A percentile compares a stretch with the other conserved stretches of the same genome.
Evolutionary conservation across 1,140 invertebrate species (phyloP).

Genomic region (Stegodyphus mimosarum): DNA sequence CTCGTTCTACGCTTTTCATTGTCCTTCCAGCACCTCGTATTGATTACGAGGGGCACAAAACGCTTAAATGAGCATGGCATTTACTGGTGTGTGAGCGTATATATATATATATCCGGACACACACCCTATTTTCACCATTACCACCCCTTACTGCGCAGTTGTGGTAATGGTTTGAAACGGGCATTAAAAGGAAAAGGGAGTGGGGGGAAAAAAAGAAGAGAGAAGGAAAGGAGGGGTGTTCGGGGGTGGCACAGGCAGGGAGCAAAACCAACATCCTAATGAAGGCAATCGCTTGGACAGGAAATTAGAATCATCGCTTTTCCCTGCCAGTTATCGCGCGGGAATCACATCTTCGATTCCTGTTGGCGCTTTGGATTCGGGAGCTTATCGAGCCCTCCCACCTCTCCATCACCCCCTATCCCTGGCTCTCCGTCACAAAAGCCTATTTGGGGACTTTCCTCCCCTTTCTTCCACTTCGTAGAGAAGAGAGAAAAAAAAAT

Average conservation of each 20-base stretch:
- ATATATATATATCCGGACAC: constrained; percentile 4
- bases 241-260: constrained; percentile 1
- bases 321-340: constrained; percentile 19
- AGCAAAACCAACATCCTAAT: constrained; percentile 58
- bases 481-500: constrained; percentile 10
- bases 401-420: constrained; percentile 12
- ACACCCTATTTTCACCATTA: constrained; percentile 4
- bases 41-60: constrained; percentile 48
- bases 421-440: constrained; percentile 23
- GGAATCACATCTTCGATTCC: constrained; percentile 16
- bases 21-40: constrained; percentile 21
- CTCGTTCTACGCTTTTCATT: constrained; percentile 1
- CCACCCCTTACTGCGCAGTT: neutral
- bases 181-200: constrained; percentile 13
- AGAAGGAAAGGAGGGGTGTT: constrained; percentile 2
- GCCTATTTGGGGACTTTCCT: constrained; percentile 31
- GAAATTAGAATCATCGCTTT: constrained; percentile 60
- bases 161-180: constrained; percentile 51
- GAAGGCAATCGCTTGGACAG: constrained; percentile 59
- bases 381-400: constrained; percentile 38
- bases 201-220: neutral
- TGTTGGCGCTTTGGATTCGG: constrained; percentile 19
- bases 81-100: neutral
- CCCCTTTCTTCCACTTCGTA: neutral
- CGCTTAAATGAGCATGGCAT: constrained; percentile 31